phyloP scores from a whole-genome alignment of 1,140 invertebrate species.

The Matsumurasca onukii region DNA sequence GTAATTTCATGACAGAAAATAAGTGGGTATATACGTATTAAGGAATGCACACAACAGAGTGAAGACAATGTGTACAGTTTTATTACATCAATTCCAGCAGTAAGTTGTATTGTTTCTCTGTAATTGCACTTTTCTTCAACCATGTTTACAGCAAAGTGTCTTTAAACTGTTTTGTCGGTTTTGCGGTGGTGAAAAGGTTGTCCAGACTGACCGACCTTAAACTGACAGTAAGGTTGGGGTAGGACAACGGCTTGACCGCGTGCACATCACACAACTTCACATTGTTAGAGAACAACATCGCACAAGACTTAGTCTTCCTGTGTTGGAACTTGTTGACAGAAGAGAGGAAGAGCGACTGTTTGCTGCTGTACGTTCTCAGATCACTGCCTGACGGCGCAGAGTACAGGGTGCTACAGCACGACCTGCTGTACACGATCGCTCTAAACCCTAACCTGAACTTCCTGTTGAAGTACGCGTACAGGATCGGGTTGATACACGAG shows the following conservation, averaged over 20 bases:
- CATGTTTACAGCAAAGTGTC: conserved; percentile 13
- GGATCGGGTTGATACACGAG: conserved; percentile 54
- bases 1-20: too few species aligned
- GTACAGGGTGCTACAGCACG: conserved; percentile 44
- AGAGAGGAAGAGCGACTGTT: neutral
- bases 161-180: neutral
- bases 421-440: conserved; percentile 47
- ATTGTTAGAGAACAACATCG: neutral
- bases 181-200: conserved; percentile 1
- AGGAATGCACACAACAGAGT: too few species aligned
- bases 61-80: too few species aligned
- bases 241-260: neutral
- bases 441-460: conserved; percentile 65
- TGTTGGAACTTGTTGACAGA: neutral
- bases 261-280: neutral
- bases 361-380: conserved; percentile 9
- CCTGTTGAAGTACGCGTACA: conserved; percentile 66
- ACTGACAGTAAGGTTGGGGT: neutral
- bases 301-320: conserved; percentile 21
- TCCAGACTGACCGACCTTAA: conserved; percentile 8
- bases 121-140: too few species aligned
- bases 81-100: too few species aligned
- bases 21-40: too few species aligned
- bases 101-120: too few species aligned
- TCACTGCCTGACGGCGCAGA: conserved; percentile 9